Evolutionary conservation across 1,140 invertebrate genomes (phyloP), one percentile per base, ranked within the genome.

Genomic region (Drosophila biarmipes): DNA sequence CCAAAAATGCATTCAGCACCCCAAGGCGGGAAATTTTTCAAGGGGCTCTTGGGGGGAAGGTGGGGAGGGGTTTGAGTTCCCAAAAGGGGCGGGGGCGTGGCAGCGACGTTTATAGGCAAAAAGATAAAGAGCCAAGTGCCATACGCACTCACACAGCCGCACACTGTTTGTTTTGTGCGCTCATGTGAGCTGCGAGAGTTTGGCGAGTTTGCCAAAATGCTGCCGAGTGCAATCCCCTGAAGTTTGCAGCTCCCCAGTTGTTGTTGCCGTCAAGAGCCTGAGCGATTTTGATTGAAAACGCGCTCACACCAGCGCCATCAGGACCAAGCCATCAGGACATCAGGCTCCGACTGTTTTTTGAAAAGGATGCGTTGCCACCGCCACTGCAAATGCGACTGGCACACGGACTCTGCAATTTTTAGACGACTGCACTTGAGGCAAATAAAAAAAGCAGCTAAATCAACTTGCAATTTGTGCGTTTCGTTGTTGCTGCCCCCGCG

Each of bases 271-370:
- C 66, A 78, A 78, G 75, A 77, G 75, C 77, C 64, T 89, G 80
- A 89, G 84, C 84, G 76, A 78, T 89, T 89, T 80, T 89, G 85
- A 89, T 89, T 89, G 85, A 89, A 89, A 89, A 89, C 46, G 62
- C 73, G 54, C 76, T 69, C 85, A 73, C 59, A 71, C 76, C 72
- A 34, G 45, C 40, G 38, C 29, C 46, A 48, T 49, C 46, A 29
- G 46, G n/a, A n/a, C n/a, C n/a, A n/a, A 24, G 24, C 38, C 38
- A 40, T 34, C 56, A 56, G 54, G 52, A n/a, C 38, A 35, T 31
- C 34, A 24, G 15, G 15, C 38, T 15, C 34, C 35, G 17, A 19
- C 46, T 46, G 31, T 29, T 38, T 43, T 37, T 46, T 38, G 55
- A 37, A 62, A 75, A 58, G 72, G 46, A 81, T 61, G 73, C 64